Base-by-base conservation (phyloP, 1,140 invertebrate species). In the Caerostris darwini region DNA sequence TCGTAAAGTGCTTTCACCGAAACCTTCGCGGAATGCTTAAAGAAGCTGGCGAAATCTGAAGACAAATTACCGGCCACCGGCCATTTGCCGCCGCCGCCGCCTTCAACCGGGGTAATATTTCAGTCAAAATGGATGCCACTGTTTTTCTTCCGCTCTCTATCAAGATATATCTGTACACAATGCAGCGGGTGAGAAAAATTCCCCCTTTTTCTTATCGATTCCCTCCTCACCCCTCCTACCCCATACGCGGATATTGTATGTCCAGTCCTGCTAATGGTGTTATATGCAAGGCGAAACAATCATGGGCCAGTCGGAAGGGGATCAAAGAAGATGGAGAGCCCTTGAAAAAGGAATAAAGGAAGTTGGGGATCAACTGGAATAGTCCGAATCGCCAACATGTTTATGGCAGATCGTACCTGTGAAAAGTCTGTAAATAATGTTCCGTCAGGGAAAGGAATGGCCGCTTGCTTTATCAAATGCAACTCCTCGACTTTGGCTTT, bases 261-360 rank as follows among this genome's bases (percentile, higher is more conserved):
- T 91, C 89, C 89, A n/a, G 56, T 7, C 3, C 8, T 58, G 54
- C 58, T 92, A 92, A 92, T 92, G 90, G 90, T 53, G 90, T 92
- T 34, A 56, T 92, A 92, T 92, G 90, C 90, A 92, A 92, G 90
- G 90, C 90, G 77, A 92, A 92, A 85, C 90, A 92, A 92, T 92
- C 90, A 85, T 92, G 81, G 81, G 54, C 17, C n/a, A 71, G 34
- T 59, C 10, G 17, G 50, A 14, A 64, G 56, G 88, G 89, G 89
- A 91, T 91, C 89, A 91, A 82, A 57, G 81, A 82, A 81, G 69
- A 82, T 53, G 54, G 57, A 53, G 89, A 17, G 56, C 57, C 82
- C 53, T 3, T 85, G 54, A 85, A 58, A 59, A 82, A 54, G 77
- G 54, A 82, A 82, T 82, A 57, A 85, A 85, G 82, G 82, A 59